Percentiles rank a stretch among this genome's conserved stretches.
These are phyloP conservation scores for Scarus forsteni DNA, from an alignment of 2,797 vertebrate species.

Conservation along the genomic window DNA sequence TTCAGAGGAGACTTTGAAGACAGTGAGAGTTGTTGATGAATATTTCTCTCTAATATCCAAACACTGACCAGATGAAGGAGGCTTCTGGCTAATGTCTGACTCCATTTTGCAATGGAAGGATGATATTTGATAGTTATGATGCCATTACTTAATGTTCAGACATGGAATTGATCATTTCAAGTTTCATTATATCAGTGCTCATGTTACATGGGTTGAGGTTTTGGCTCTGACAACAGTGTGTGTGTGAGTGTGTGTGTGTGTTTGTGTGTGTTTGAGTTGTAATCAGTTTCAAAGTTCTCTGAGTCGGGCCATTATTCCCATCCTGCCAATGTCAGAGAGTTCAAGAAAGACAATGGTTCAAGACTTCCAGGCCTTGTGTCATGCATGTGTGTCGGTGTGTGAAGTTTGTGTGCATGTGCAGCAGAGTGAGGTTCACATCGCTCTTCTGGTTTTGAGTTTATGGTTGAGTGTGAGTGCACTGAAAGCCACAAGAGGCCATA, in stretches of 20 bases:
- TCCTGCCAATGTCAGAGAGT: constrained; percentile 31
- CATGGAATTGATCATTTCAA: too few species aligned
- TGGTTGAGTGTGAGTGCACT: constrained; percentile 30
- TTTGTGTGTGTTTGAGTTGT: constrained; percentile 25
- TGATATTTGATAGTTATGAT: neutral
- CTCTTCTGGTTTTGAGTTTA: constrained; percentile 56
- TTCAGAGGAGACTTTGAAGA: neutral
- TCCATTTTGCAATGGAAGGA: neutral
- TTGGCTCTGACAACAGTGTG: neutral
- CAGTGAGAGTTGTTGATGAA: neutral
- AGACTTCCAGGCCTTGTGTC: constrained; percentile 9
- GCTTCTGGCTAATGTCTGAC: neutral
- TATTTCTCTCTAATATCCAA: neutral
- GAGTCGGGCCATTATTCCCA: constrained; percentile 30
- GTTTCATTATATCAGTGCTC: too few species aligned
- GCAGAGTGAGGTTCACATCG: neutral
- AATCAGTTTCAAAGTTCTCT: constrained; percentile 8
- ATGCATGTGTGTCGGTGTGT: constrained; percentile 1
- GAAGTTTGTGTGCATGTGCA: neutral
- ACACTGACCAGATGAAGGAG: neutral
- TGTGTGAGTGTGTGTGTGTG: neutral
- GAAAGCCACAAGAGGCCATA: constrained; percentile 32
- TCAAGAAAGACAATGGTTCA: constrained; percentile 36
- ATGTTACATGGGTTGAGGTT: neutral
- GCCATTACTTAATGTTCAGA: neutral